These are phyloP conservation scores for Dermolepida albohirtum DNA, from an alignment of 2,888 invertebrate genomes.

Conservation along the genomic window DNA sequence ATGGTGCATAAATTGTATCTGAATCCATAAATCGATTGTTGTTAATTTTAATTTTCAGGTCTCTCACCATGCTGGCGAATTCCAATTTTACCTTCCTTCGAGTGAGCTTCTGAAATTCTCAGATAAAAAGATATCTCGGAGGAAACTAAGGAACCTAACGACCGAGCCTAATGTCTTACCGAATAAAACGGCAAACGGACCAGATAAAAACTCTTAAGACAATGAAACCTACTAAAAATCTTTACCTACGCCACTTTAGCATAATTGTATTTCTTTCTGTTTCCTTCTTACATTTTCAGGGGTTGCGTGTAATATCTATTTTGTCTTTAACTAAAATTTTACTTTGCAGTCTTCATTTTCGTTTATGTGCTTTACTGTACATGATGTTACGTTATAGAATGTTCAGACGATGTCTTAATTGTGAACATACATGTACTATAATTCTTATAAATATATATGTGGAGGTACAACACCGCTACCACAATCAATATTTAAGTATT, in stretches of 20 bases:
- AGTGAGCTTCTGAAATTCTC: conserved; percentile 19
- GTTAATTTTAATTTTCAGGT: conserved; percentile 31
- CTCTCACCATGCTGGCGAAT: not conserved
- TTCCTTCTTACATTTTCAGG: not conserved
- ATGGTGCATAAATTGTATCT: conserved; percentile 27
- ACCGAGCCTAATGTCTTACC: conserved; percentile 48
- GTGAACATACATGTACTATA: too few relatives aligned
- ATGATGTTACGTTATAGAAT: too few relatives aligned
- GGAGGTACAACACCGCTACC: too few relatives aligned
- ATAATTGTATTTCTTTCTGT: conserved; percentile 28
- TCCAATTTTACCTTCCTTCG: conserved; percentile 25
- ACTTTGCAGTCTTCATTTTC: not conserved
- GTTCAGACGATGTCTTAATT: too few relatives aligned
- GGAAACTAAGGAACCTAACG: conserved; percentile 46
- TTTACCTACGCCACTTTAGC: conserved; percentile 27
- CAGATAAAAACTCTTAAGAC: conserved; percentile 47
- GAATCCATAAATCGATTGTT: conserved; percentile 26
- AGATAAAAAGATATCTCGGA: conserved; percentile 28
- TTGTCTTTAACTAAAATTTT: not conserved
- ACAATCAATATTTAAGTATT: too few relatives aligned
- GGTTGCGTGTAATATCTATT: not conserved
- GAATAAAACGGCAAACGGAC: conserved; percentile 49
- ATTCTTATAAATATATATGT: too few relatives aligned
- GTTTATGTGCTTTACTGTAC: too few relatives aligned
- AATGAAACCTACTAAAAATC: conserved; percentile 32